phyloP scores from a whole-genome alignment of 2,113 vertebrate genomes.

The Sinocyclocheilus grahami region DNA sequence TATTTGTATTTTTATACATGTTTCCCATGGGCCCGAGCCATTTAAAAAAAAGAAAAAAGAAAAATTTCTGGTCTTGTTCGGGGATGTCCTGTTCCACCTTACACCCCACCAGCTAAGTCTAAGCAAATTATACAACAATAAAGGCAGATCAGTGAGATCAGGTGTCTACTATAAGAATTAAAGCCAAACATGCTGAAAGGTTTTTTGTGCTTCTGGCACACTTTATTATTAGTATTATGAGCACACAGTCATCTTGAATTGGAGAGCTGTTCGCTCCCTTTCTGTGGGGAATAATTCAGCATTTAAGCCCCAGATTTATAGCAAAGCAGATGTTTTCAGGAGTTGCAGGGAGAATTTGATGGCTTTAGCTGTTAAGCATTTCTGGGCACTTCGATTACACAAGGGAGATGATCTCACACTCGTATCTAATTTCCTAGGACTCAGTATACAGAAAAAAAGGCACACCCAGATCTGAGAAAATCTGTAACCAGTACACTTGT shows the following conservation, averaged over 20 bases:
- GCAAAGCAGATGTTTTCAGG: constrained; percentile 71
- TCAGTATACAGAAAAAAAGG: constrained; percentile 62
- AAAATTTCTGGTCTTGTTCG: constrained; percentile 62
- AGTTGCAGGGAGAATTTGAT: constrained; percentile 51
- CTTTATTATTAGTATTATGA: constrained; percentile 59
- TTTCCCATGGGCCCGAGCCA: constrained; percentile 58
- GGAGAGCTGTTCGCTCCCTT: constrained; percentile 59
- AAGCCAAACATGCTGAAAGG: constrained; percentile 50
- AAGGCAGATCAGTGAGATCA: constrained; percentile 59
- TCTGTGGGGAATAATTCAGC: constrained; percentile 56
- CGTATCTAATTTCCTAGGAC: constrained; percentile 62
- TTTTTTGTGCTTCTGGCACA: constrained; percentile 50
- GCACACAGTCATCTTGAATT: constrained; percentile 57
- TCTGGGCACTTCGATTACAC: constrained; percentile 62
- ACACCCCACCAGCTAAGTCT: constrained; percentile 66
- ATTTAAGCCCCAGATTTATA: constrained; percentile 58
- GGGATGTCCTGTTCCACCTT: constrained; percentile 67
- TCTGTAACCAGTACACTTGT: constrained; percentile 69
- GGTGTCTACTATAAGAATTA: constrained; percentile 37
- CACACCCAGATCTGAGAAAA: constrained; percentile 75
- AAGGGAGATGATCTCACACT: constrained; percentile 71
- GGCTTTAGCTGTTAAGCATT: constrained; percentile 48
- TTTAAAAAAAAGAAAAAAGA: constrained; percentile 46
- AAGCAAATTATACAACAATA: constrained; percentile 61
- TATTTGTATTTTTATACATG: constrained; percentile 37